Evolutionary conservation across 2,888 invertebrate species (phyloP).

Genomic region (Melanostoma mellinum): DNA sequence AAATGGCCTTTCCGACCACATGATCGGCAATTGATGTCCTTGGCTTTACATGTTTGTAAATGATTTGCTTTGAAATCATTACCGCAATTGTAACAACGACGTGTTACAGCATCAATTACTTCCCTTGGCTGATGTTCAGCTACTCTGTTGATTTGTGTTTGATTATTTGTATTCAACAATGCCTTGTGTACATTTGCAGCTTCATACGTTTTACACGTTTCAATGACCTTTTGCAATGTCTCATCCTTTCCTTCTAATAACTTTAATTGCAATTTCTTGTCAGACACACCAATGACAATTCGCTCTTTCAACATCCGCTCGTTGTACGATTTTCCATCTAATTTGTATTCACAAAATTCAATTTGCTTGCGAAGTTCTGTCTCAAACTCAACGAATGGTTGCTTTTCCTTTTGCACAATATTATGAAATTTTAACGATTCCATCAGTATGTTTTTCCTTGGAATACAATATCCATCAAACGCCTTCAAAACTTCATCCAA

Average conservation of each 20-base stretch:
- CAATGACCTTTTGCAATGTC: constrained; percentile 47
- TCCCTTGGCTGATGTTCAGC: constrained; percentile 16
- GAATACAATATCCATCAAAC: too few species aligned
- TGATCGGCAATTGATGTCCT: too few species aligned
- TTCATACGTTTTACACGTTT: constrained; percentile 47
- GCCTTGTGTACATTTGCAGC: constrained; percentile 38
- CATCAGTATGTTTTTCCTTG: too few species aligned
- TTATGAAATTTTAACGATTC: constrained; percentile 46
- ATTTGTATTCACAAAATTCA: constrained; percentile 57
- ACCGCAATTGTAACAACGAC: constrained; percentile 53
- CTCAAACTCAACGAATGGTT: constrained; percentile 59
- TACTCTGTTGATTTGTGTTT: neutral
- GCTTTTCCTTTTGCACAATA: constrained; percentile 60
- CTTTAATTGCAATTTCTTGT: constrained; percentile 61
- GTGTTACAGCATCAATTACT: neutral
- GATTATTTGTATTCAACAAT: constrained; percentile 10
- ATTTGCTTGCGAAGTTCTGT: constrained; percentile 62
- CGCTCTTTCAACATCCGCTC: constrained; percentile 66
- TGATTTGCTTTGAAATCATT: constrained; percentile 12
- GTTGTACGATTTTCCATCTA: constrained; percentile 45
- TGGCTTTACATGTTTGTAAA: constrained; percentile 27
- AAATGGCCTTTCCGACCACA: constrained; percentile 10
- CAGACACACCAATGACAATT: constrained; percentile 54
- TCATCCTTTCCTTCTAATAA: constrained; percentile 57
- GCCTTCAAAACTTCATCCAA: too few species aligned